Evolutionary conservation across 1,140 invertebrate species (phyloP).

Genomic region (Caerostris extrusa): DNA sequence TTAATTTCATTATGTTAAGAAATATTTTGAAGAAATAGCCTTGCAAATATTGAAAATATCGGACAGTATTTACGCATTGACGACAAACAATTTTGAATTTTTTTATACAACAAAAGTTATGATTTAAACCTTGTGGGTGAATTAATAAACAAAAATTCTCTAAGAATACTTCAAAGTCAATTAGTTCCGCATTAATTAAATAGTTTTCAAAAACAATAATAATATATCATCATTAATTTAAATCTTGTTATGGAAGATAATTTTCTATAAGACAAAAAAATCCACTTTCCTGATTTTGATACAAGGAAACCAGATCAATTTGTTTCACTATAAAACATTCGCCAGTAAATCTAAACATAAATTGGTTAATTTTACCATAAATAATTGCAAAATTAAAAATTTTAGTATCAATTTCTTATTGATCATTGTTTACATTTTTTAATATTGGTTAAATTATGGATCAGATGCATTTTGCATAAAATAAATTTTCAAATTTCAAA

Average conservation of each 20-base stretch:
- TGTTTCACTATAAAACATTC: no score
- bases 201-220: background rate
- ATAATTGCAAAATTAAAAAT: no score
- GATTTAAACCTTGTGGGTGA: conserved; percentile 52
- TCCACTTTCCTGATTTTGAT: background rate
- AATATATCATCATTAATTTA: conserved; percentile 59
- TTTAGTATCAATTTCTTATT: no score
- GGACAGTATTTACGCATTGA: background rate
- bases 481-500: no score
- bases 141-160: background rate
- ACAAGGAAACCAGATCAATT: background rate
- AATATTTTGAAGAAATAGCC: background rate
- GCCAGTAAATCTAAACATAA: no score
- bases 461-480: no score
- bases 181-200: background rate
- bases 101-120: background rate
- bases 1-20: no score
- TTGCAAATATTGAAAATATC: background rate
- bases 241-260: background rate
- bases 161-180: background rate
- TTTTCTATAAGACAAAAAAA: background rate
- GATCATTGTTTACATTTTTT: no score
- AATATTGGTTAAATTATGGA: no score
- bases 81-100: background rate
- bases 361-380: no score